A percentile compares a stretch with the other conserved stretches of the same genome.
phyloP scores from a whole-genome alignment of 2,888 invertebrate genomes.

The Leptinotarsa juncta region DNA sequence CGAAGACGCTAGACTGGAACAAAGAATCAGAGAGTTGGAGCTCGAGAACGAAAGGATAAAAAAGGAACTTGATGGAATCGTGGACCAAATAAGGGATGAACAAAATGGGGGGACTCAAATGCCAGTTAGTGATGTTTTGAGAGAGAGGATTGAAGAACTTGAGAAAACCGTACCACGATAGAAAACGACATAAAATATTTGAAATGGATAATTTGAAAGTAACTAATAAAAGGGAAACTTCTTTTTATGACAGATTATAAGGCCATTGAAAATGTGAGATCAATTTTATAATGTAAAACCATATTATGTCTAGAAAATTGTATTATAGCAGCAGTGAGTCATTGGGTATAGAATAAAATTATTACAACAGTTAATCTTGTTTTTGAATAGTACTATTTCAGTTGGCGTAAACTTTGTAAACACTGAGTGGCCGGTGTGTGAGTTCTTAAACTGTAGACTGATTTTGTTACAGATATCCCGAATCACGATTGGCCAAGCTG shows the following conservation, averaged over 20 bases:
- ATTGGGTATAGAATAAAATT: not conserved
- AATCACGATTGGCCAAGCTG: constrained; percentile 90
- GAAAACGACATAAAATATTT: constrained; percentile 10
- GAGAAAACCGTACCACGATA: constrained; percentile 25
- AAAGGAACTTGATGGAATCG: constrained; percentile 39
- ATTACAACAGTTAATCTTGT: not conserved
- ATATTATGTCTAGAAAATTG: not conserved
- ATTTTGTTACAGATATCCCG: constrained; percentile 80
- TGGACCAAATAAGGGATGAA: constrained; percentile 41
- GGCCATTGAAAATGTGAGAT: not conserved
- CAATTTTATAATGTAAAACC: not conserved
- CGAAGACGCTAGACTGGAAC: constrained; percentile 47
- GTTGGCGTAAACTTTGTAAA: too few relatives aligned
- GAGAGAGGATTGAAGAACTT: constrained; percentile 37
- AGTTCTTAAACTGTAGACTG: too few relatives aligned
- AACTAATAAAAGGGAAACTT: not conserved
- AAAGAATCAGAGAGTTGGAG: constrained; percentile 49
- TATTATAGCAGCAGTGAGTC: not conserved
- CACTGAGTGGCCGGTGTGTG: too few relatives aligned
- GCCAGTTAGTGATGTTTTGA: constrained; percentile 30
- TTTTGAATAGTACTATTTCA: too few relatives aligned
- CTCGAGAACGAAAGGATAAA: constrained; percentile 48
- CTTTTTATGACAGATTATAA: not conserved
- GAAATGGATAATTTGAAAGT: not conserved
- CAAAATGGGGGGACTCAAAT: constrained; percentile 23